Evolutionary conservation across 2,797 vertebrate genomes (phyloP).

Genomic region (Amblyopsis hoosieri): DNA sequence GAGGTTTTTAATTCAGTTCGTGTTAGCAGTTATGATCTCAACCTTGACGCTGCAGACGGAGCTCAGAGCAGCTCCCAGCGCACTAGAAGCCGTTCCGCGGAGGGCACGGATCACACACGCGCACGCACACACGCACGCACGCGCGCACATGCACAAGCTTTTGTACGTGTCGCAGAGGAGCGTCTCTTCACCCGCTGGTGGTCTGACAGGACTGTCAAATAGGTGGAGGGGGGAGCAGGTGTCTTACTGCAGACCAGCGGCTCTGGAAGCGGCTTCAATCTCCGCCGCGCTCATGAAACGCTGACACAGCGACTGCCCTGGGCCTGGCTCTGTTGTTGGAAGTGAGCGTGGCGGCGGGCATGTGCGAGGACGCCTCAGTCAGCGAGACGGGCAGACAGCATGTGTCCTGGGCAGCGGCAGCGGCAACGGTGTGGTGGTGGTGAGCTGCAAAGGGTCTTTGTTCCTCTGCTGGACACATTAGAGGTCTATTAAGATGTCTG

Average conservation of each 20-base stretch:
- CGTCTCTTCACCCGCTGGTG: constrained; percentile 55
- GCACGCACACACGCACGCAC: constrained; percentile 25
- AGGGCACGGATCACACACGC: background rate
- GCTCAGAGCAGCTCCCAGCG: constrained; percentile 27
- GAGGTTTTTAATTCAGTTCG: too few species aligned
- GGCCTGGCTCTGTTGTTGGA: constrained; percentile 70
- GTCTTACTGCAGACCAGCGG: constrained; percentile 55
- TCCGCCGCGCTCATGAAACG: constrained; percentile 59
- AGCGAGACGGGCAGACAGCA: constrained; percentile 62
- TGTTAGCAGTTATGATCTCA: too few species aligned
- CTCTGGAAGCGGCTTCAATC: constrained; percentile 45
- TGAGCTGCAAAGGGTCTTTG: constrained; percentile 65
- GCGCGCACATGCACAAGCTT: constrained; percentile 57
- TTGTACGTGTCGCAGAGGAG: constrained; percentile 51
- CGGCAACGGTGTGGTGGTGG: constrained; percentile 53
- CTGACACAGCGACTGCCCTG: constrained; percentile 78
- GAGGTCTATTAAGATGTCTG: constrained; percentile 73
- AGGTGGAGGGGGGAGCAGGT: constrained; percentile 19
- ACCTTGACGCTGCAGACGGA: too few species aligned
- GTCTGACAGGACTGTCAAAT: constrained; percentile 61
- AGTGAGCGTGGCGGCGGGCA: constrained; percentile 72
- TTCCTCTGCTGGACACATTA: constrained; percentile 75
- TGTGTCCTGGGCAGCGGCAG: constrained; percentile 58
- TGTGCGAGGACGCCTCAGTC: constrained; percentile 74
- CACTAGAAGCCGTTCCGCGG: constrained; percentile 27